Base-by-base conservation (phyloP, 2,888 invertebrate species). In the Adelognathus sp. region DNA sequence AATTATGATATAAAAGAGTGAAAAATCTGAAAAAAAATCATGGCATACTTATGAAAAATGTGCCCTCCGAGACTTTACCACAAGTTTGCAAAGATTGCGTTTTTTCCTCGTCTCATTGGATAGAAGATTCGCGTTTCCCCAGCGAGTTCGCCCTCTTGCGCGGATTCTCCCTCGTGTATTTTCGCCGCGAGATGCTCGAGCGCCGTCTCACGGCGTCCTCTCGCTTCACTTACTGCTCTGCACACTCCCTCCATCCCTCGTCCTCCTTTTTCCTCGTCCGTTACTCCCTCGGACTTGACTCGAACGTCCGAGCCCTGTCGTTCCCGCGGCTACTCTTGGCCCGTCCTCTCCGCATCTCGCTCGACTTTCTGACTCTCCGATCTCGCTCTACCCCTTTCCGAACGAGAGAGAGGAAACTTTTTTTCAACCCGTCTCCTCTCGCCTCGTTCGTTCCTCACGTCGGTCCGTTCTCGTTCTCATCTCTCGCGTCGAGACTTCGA, bases 401-500 rank as follows among this genome's bases (percentile, higher is more conserved):
- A 29, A 24, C 50, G n/a, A n/a, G n/a, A n/a, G n/a, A n/a, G n/a
- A n/a, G n/a, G 27, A 39, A 78, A 78, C 64, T 50, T 58, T 78
- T 73, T 77, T 58, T 78, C 73, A 64, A 78, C 64, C 73, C 73
- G 61, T 44, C 71, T 50, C 31, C 41, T 66, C 64, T 56, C 44
- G 63, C 54, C 63, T 33, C 33, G 64, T 36, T 60, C 61, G 64
- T 36, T 60, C 61, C 27, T 60, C 56, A 39, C 58, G 18, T 50
- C 33, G 60, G 36, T 73, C 66, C 63, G 41, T 76, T 52, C n/a
- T n/a, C 69, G 31, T 76, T 67, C 84, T 81, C 83, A 86, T 86
- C 86, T 83, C 82, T 82, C 83, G 71, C 79, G 83, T 80, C 82
- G 77, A 86, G 84, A 85, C 84, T 85, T 83, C 84, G 81, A 83